Evolutionary conservation across 2,797 vertebrate species (phyloP), one percentile per base, ranked within the genome.

Genomic region (Sebastes baramenuke): DNA sequence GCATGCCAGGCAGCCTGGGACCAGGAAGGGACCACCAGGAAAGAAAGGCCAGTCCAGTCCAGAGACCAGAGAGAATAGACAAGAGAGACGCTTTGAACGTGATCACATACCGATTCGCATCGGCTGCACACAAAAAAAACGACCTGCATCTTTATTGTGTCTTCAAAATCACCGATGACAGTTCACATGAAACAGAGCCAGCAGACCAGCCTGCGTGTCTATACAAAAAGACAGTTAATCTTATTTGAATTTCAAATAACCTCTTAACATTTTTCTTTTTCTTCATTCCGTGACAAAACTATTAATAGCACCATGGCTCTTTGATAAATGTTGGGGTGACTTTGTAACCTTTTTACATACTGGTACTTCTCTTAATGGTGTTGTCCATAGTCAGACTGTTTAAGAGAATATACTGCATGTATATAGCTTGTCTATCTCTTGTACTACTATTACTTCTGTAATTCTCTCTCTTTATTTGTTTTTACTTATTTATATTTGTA

Each of bases 21-120:
- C 68, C 68, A 46, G 25, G 69, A 67, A 18, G 66, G 68, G 92
- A 92, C 93, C 90, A 92, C 91, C 93, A 22, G 82, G 81, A 88
- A 75, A 74, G 84, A 66, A 79, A 73, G 80, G 79, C 36, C 13
- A 38, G 36, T 38, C 77, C 66, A 80, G 75, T 67, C 65, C 82
- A 67, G 75, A 75, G 71, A 62, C 25, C 14, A 79, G 66, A 79
- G 66, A 82, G 65, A 86, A 65, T 22, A 73, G 72, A 77, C 74
- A 84, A 64, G 66, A 77, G 65, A 55, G 65, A 38, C 12, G 38
- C 87, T 88, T 85, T 90, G 82, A 87, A 91, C 58, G 82, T 80
- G 74, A 34, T 66, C 78, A 62, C 70, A 86, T 77, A 80, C 79
- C 72, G 79, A 77, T 77, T 77, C 16, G 29, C 71, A 79, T 70